Percentiles rank a stretch among this genome's conserved stretches.
These are phyloP conservation scores for Pithys albifrons DNA, from an alignment of 2,113 vertebrate genomes.

Conservation along the genomic window DNA sequence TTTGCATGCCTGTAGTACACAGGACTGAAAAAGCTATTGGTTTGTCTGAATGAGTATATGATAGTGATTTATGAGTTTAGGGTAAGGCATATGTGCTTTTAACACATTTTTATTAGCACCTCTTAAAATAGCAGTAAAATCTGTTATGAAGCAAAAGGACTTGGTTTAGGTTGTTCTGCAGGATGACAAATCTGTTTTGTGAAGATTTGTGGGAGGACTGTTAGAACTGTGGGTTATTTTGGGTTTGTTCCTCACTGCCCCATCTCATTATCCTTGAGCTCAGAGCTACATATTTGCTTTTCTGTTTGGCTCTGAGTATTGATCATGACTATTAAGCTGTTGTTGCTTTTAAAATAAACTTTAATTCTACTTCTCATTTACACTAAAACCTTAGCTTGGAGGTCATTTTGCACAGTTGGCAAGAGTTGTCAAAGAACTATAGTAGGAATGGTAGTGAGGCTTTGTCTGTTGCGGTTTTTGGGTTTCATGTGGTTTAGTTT, in stretches of 20 bases:
- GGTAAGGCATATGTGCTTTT: not conserved
- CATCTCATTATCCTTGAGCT: not conserved
- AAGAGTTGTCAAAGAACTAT: not conserved
- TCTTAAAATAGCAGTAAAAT: constrained; percentile 22
- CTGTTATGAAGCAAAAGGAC: not conserved
- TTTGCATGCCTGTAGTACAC: not conserved
- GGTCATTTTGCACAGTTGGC: not conserved
- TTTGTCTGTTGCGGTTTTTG: not conserved
- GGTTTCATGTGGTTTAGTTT: not conserved
- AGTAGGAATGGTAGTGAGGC: not conserved
- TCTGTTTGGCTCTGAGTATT: not conserved
- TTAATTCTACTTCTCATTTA: not conserved
- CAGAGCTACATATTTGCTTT: not conserved
- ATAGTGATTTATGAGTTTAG: not conserved
- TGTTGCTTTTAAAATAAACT: constrained; percentile 13
- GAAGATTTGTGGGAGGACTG: not conserved
- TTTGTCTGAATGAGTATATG: constrained; percentile 29
- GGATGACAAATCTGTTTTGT: not conserved
- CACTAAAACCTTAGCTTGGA: not conserved
- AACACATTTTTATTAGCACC: constrained; percentile 21
- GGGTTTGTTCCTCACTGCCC: not conserved
- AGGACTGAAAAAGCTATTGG: not conserved
- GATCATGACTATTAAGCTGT: not conserved
- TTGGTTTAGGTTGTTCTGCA: constrained; percentile 10
- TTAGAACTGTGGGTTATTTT: not conserved